Evolutionary conservation across 2,888 invertebrate genomes (phyloP).

Genomic region (Himalopsyche kuldschensis): DNA sequence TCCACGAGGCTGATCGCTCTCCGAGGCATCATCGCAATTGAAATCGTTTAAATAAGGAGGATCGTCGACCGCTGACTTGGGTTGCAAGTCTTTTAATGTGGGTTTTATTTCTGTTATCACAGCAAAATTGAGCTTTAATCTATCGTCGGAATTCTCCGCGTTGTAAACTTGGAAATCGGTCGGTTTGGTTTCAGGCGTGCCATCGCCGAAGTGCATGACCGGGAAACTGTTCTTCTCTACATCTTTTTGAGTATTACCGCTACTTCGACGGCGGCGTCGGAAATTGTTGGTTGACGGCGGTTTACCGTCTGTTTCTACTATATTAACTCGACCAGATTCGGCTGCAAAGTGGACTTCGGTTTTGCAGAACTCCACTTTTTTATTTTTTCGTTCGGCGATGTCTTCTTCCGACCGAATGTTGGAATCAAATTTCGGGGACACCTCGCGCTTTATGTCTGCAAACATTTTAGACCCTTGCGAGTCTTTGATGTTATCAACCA

Average conservation of each 20-base stretch:
- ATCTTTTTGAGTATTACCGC: conserved; percentile 55
- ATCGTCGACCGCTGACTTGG: conserved; percentile 31
- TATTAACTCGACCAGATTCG: conserved; percentile 82
- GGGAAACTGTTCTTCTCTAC: conserved; percentile 54
- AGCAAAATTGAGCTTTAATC: conserved; percentile 43
- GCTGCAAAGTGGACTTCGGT: conserved; percentile 87
- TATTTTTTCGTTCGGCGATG: conserved; percentile 58
- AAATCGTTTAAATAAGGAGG: conserved; percentile 33
- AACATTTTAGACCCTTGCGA: not conserved
- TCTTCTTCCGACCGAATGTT: conserved; percentile 44
- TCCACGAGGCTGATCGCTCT: conserved; percentile 63
- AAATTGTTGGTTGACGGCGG: conserved; percentile 84
- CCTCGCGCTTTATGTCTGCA: not conserved
- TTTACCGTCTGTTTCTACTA: conserved; percentile 85
- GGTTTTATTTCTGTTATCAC: conserved; percentile 33
- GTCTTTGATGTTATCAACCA: not conserved
- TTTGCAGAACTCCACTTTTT: conserved; percentile 85
- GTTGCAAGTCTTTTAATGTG: conserved; percentile 25
- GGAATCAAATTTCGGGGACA: conserved; percentile 41
- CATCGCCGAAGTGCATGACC: conserved; percentile 69
- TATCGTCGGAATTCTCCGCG: conserved; percentile 37
- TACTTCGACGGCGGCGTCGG: conserved; percentile 66
- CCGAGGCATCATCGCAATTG: conserved; percentile 40
- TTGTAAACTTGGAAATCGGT: not conserved
- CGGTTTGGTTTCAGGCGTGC: conserved; percentile 33